Percentiles rank a stretch among this genome's conserved stretches.
Conservation (phyloP, 2,888 invertebrate genomes). For the Eupithecia centaureata region DNA sequence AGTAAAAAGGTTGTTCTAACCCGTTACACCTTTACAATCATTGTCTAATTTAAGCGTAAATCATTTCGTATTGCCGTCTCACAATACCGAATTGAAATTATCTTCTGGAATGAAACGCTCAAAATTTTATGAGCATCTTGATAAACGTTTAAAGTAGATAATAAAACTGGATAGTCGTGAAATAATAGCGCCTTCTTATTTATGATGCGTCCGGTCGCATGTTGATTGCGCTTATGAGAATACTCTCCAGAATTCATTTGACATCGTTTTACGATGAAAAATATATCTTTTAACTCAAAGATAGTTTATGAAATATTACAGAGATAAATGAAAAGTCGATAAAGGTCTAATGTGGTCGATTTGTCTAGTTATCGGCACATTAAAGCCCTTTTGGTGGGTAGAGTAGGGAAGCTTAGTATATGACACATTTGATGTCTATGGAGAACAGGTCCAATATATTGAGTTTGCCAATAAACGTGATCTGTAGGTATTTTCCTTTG, state of each 20-base stretch:
- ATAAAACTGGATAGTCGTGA: conserved; percentile 34
- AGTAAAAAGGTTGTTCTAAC: conserved; percentile 18
- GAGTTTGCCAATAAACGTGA: neutral
- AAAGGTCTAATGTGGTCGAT: conserved; percentile 1
- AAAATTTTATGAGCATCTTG: conserved; percentile 35
- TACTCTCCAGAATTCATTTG: conserved; percentile 13
- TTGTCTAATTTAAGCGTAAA: conserved; percentile 31
- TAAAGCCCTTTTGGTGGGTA: neutral
- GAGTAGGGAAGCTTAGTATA: neutral
- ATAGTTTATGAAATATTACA: conserved; percentile 11
- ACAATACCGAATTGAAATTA: conserved; percentile 36
- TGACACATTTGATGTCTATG: too few relatives aligned
- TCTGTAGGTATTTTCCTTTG: neutral
- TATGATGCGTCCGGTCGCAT: conserved; percentile 25
- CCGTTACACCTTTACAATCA: conserved; percentile 27
- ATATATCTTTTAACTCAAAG: conserved; percentile 12
- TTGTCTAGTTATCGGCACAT: conserved; percentile 3
- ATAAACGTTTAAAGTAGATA: conserved; percentile 38
- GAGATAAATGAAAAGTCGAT: conserved; percentile 7
- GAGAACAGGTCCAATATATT: neutral
- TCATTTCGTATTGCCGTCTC: conserved; percentile 29
- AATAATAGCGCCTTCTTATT: conserved; percentile 32
- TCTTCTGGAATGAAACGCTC: conserved; percentile 32
- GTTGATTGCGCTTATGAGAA: conserved; percentile 35
- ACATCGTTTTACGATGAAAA: conserved; percentile 13